Percentiles rank a stretch among this genome's conserved stretches.
Conservation (phyloP, 2,888 invertebrate species). For the Copidosoma aretas region DNA sequence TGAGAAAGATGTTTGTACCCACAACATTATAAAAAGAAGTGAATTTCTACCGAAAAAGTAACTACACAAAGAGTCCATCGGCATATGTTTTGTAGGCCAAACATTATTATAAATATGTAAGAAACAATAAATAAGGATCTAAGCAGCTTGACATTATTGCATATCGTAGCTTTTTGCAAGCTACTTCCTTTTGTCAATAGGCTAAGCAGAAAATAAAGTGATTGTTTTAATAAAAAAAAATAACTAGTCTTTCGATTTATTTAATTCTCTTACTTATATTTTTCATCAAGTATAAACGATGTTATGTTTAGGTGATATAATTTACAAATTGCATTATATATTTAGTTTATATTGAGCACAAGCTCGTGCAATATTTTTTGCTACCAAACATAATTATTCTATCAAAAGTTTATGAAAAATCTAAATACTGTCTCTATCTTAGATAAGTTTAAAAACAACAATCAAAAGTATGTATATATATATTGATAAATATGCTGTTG, state of each 20-base stretch:
- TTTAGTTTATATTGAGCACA: not conserved
- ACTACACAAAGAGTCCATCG: conserved; percentile 36
- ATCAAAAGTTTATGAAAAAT: not conserved
- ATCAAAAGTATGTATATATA: not conserved
- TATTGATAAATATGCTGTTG: not conserved
- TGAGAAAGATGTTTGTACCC: conserved; percentile 10
- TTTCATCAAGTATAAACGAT: conserved; percentile 19
- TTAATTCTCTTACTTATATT: conserved; percentile 17
- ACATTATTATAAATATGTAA: conserved; percentile 33
- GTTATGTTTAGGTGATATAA: conserved; percentile 5
- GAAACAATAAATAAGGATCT: conserved; percentile 18
- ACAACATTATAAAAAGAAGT: conserved; percentile 23
- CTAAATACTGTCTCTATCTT: not conserved
- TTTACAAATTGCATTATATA: conserved; percentile 19
- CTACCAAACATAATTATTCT: conserved; percentile 1
- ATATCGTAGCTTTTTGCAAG: conserved; percentile 35
- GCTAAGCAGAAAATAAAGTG: conserved; percentile 33
- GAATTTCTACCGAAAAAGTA: conserved; percentile 10
- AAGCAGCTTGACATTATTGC: conserved; percentile 33
- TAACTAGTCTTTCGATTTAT: conserved; percentile 11
- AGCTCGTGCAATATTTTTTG: conserved; percentile 1
- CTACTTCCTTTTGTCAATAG: conserved; percentile 28
- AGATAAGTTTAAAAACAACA: not conserved
- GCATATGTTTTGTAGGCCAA: conserved; percentile 34
- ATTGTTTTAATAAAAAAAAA: conserved; percentile 37